Percentiles rank a stretch among this genome's conserved stretches.
phyloP scores from a whole-genome alignment of 2,113 vertebrate species.

The Notechis scutatus region DNA sequence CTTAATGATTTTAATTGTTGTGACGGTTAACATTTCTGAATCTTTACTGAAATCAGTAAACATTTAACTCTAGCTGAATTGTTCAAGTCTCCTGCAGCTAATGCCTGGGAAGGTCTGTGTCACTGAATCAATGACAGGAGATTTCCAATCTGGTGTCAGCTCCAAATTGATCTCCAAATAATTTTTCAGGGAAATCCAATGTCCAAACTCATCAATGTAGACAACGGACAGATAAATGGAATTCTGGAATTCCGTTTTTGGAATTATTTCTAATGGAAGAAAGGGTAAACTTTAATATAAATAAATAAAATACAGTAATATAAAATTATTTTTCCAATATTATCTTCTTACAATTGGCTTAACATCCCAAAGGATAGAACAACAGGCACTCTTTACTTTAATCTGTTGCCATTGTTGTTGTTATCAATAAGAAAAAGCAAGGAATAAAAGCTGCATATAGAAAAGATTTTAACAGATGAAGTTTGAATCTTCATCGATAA shows the following conservation, averaged over 20 bases:
- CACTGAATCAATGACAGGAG: background rate
- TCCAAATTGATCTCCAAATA: background rate
- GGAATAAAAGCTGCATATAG: background rate
- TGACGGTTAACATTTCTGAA: background rate
- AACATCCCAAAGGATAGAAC: background rate
- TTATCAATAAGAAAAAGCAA: background rate
- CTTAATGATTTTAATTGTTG: background rate
- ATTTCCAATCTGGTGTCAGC: background rate
- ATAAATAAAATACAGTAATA: background rate
- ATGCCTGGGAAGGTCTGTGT: background rate
- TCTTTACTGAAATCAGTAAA: background rate
- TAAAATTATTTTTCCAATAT: background rate
- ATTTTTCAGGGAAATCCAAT: background rate
- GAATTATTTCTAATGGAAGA: background rate
- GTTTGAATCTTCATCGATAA: too few species aligned
- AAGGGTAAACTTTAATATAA: background rate
- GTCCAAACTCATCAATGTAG: background rate
- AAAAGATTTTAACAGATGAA: background rate
- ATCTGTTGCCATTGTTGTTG: background rate
- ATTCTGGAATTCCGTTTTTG: background rate
- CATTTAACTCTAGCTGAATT: background rate
- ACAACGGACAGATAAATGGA: background rate
- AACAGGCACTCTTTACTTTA: background rate
- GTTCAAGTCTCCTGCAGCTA: background rate
- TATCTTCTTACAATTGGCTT: background rate